Evolutionary conservation across 2,888 invertebrate genomes (phyloP).

Genomic region (Apocheima hispidaria): DNA sequence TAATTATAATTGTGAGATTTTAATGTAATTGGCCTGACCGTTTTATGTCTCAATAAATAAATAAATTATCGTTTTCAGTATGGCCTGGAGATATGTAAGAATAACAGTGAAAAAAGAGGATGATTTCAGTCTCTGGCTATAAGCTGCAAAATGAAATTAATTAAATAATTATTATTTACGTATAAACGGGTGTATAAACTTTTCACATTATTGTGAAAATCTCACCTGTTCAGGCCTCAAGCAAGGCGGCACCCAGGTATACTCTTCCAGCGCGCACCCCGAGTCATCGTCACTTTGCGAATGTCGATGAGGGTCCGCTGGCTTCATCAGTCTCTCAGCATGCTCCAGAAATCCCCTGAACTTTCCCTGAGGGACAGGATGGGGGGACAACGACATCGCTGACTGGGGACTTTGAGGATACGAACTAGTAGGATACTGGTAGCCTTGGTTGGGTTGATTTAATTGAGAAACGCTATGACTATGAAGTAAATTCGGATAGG

Average conservation of each 20-base stretch:
- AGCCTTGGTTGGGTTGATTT: slow-evolving; percentile 53
- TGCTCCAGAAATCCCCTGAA: slow-evolving; percentile 79
- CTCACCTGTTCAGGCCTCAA: slow-evolving; percentile 97
- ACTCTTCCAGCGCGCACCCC: slow-evolving; percentile 98
- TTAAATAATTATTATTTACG: no score
- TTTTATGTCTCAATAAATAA: no score
- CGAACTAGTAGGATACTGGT: slow-evolving; percentile 56
- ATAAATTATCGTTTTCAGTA: no score
- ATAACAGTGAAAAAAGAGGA: no score
- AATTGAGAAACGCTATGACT: slow-evolving; percentile 70
- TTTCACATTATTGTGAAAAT: not conserved
- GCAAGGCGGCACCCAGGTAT: slow-evolving; percentile 99
- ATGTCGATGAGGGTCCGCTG: slow-evolving; percentile 92
- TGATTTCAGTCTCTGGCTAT: no score
- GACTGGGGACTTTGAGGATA: slow-evolving; percentile 77
- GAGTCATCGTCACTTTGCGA: slow-evolving; percentile 99
- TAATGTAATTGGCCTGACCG: no score
- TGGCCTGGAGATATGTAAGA: no score
- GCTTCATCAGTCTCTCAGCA: slow-evolving; percentile 87
- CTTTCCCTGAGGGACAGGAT: slow-evolving; percentile 79
- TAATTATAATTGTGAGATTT: no score
- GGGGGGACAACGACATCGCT: slow-evolving; percentile 79
- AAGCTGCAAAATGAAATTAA: no score
- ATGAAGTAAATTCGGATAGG: slow-evolving; percentile 58
- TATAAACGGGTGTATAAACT: no score